These are phyloP conservation scores for Pristionchus mayeri DNA, from an alignment of 2,888 invertebrate genomes.

Conservation along the genomic window DNA sequence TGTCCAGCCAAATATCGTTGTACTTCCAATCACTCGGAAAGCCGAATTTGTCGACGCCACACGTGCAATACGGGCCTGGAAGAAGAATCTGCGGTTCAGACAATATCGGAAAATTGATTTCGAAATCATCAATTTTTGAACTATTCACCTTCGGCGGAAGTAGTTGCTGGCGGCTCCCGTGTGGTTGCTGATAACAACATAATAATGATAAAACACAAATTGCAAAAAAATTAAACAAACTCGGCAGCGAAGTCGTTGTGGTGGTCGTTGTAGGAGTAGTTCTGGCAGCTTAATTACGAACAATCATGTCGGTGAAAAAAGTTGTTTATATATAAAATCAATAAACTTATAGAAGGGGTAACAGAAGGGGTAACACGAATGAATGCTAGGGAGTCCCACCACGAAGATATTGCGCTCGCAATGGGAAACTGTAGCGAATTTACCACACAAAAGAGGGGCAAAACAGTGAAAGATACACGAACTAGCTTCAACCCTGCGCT, in stretches of 20 bases:
- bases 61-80: background rate
- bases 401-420: too few species aligned
- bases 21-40: background rate
- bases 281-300: too few species aligned
- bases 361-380: too few species aligned
- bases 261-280: too few species aligned
- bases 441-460: too few species aligned
- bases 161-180: background rate
- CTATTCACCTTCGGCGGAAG: background rate
- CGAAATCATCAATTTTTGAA: background rate
- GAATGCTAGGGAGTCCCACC: too few species aligned
- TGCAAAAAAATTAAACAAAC: background rate
- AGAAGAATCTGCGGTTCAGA: background rate
- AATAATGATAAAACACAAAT: background rate
- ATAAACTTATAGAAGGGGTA: too few species aligned
- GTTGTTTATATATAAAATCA: too few species aligned
- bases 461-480: background rate
- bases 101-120: background rate
- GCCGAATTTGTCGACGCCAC: conserved; percentile 4
- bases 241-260: background rate
- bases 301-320: too few species aligned
- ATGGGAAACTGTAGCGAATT: too few species aligned
- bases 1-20: conserved; percentile 3
- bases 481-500: too few species aligned
- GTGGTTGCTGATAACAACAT: background rate